A percentile compares a stretch with the other conserved stretches of the same genome.
Conservation (phyloP, 1,140 invertebrate genomes). For the Drosophila novamexicana region DNA sequence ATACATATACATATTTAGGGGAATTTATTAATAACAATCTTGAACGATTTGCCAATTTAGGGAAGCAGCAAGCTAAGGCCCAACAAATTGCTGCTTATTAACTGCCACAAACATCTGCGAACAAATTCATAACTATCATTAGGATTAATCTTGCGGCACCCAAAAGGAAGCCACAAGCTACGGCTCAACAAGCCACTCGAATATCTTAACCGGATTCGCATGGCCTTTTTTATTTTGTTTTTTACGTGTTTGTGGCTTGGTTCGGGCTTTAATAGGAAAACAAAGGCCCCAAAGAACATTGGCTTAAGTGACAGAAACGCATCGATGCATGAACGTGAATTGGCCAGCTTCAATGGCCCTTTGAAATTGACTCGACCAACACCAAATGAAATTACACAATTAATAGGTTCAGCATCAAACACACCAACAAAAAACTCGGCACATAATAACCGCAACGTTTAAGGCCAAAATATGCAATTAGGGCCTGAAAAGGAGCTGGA, state of each 20-base stretch:
- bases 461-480: slow-evolving; percentile 76
- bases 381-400: slow-evolving; percentile 75
- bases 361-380: slow-evolving; percentile 55
- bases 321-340: slow-evolving; percentile 40
- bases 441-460: slow-evolving; percentile 69
- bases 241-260: background rate
- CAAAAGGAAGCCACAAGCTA: background rate
- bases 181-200: slow-evolving; percentile 7
- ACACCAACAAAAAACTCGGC: slow-evolving; percentile 25
- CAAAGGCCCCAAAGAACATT: slow-evolving; percentile 4
- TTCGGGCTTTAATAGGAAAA: background rate
- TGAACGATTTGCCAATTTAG: too few species aligned
- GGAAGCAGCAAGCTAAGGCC: too few species aligned
- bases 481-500: slow-evolving; percentile 32
- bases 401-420: slow-evolving; percentile 59
- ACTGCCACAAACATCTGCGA: background rate
- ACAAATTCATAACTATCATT: slow-evolving; percentile 27
- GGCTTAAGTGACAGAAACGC: slow-evolving; percentile 32
- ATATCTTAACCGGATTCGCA: slow-evolving; percentile 24
- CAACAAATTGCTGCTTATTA: background rate
- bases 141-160: slow-evolving; percentile 19
- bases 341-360: slow-evolving; percentile 48
- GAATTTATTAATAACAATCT: background rate
- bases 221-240: slow-evolving; percentile 6
- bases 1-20: background rate